These are phyloP conservation scores for Melieria picta DNA, from an alignment of 2,888 invertebrate species.

Conservation along the genomic window DNA sequence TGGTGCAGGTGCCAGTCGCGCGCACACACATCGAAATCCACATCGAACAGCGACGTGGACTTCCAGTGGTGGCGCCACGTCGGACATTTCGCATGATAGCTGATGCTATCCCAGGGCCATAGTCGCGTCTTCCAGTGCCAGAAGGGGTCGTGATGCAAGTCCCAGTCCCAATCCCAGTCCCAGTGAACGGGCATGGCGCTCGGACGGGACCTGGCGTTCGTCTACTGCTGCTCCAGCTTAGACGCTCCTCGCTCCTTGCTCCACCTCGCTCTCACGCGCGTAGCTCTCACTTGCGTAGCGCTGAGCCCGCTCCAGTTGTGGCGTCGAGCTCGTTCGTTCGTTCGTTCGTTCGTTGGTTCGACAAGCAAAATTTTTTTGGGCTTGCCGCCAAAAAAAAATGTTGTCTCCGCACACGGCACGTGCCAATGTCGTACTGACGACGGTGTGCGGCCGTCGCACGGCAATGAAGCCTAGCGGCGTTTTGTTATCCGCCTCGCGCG, in stretches of 20 bases:
- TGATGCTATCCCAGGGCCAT: slow-evolving; percentile 50
- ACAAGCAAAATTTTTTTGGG: slow-evolving; percentile 58
- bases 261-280: not conserved
- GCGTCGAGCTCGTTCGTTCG: slow-evolving; percentile 12
- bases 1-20: slow-evolving; percentile 54
- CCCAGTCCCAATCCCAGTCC: slow-evolving; percentile 53
- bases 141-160: slow-evolving; percentile 51
- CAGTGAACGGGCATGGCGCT: slow-evolving; percentile 53
- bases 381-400: slow-evolving; percentile 57
- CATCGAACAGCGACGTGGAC: slow-evolving; percentile 36
- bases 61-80: slow-evolving; percentile 45
- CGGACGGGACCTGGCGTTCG: not conserved
- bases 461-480: slow-evolving; percentile 14
- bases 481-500: not conserved
- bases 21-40: slow-evolving; percentile 55
- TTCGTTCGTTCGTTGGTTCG: slow-evolving; percentile 41
- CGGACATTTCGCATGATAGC: slow-evolving; percentile 45
- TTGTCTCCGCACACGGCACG: slow-evolving; percentile 54
- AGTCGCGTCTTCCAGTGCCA: slow-evolving; percentile 48
- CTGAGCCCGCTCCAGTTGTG: slow-evolving; percentile 17
- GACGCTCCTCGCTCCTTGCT: not conserved
- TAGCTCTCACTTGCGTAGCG: slow-evolving; percentile 1
- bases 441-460: not conserved
- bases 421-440: slow-evolving; percentile 53
- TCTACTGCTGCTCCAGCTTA: not conserved